These are phyloP conservation scores for Petrolisthes manimaculis DNA, from an alignment of 2,888 invertebrate species.

Conservation along the genomic window DNA sequence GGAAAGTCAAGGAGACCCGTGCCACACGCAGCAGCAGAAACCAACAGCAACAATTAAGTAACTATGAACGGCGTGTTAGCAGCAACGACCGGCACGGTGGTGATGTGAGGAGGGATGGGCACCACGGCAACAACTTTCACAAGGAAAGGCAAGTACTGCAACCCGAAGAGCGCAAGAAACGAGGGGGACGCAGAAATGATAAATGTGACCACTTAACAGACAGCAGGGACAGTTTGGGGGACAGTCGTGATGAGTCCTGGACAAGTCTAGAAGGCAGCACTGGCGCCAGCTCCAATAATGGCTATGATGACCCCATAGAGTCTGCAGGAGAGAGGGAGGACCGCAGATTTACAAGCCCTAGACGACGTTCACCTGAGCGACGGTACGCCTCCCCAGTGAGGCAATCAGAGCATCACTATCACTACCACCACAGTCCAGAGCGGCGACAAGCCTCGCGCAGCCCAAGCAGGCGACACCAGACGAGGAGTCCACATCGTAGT, in stretches of 20 bases:
- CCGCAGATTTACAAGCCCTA: conserved; percentile 40
- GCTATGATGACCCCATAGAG: conserved; percentile 21
- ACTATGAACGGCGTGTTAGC: conserved; percentile 39
- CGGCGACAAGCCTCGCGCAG: conserved; percentile 28
- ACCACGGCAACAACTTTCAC: conserved; percentile 12
- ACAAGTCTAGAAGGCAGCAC: conserved; percentile 47
- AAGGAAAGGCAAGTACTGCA: conserved; percentile 10
- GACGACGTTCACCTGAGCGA: conserved; percentile 45
- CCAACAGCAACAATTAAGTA: conserved; percentile 12
- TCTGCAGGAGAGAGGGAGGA: not conserved
- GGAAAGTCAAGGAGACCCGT: not conserved
- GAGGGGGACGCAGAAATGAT: not conserved
- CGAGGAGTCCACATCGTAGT: conserved; percentile 26
- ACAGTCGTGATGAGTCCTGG: conserved; percentile 57
- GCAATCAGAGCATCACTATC: conserved; percentile 5
- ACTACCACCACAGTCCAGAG: conserved; percentile 18
- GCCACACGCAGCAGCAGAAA: conserved; percentile 10
- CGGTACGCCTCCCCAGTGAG: conserved; percentile 34
- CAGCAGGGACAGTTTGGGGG: conserved; percentile 50
- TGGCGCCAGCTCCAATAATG: conserved; percentile 28
- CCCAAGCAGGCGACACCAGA: conserved; percentile 21
- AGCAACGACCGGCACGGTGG: conserved; percentile 42
- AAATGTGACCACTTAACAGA: conserved; percentile 29
- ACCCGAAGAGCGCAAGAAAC: conserved; percentile 4
- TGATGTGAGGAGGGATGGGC: conserved; percentile 32